Evolutionary conservation across 2,113 vertebrate species (phyloP).

Genomic region (Rhinoptilus africanus): DNA sequence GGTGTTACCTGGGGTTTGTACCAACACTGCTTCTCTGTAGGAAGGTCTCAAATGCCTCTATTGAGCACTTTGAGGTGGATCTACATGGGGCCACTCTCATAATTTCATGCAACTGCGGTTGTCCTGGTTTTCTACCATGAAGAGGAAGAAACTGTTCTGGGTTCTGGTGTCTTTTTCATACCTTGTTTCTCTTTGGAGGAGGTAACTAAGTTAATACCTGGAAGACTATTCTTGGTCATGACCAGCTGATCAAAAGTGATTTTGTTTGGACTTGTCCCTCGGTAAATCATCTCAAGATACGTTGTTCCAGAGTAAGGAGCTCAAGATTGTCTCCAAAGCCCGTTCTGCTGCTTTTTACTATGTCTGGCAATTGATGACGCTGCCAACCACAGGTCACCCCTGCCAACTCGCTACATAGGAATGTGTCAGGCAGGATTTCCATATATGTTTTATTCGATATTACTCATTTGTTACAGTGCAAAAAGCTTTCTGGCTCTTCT

Average conservation of each 20-base stretch:
- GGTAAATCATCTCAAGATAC: background rate
- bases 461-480: background rate
- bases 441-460: rapidly evolving
- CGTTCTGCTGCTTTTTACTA: background rate
- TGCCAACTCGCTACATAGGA: rapidly evolving
- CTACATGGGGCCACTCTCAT: background rate
- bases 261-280: background rate
- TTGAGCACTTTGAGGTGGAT: background rate
- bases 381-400: rapidly evolving
- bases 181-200: background rate
- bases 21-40: background rate
- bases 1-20: background rate
- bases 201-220: background rate
- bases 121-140: background rate
- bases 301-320: background rate
- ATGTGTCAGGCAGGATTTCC: rapidly evolving
- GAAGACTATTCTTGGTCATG: background rate
- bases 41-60: background rate
- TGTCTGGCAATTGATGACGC: rapidly evolving
- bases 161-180: background rate
- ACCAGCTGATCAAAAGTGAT: background rate
- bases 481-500: background rate
- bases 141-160: background rate
- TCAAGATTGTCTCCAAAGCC: background rate
- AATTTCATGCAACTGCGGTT: background rate